A percentile compares a stretch with the other conserved stretches of the same genome.
Evolutionary conservation across 2,113 vertebrate genomes (phyloP).

Genomic region (Felis catus): F.catus_Fca126_mat1.0 CM031415.1:80290501-80291000

Average conservation of each 20-base stretch:
- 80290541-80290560: background rate
- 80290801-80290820: slow-evolving; percentile 64
- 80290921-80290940: background rate
- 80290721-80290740: slow-evolving; percentile 63
- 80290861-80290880: slow-evolving; percentile 23
- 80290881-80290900: slow-evolving; percentile 44
- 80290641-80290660: slow-evolving; percentile 53
- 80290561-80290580: background rate
- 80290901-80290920: background rate
- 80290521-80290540: background rate
- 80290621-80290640: slow-evolving; percentile 68
- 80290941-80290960: slow-evolving; percentile 34
- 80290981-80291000: background rate
- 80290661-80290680: slow-evolving; percentile 58
- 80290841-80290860: slow-evolving; percentile 57
- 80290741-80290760: slow-evolving; percentile 77
- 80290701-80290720: slow-evolving; percentile 37
- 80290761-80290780: slow-evolving; percentile 48
- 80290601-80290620: slow-evolving; percentile 63
- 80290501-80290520: background rate
- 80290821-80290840: slow-evolving; percentile 69
- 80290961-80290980: background rate
- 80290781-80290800: slow-evolving; percentile 50
- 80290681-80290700: slow-evolving; percentile 35
- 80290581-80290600: slow-evolving; percentile 22